Evolutionary conservation across 2,113 vertebrate species (phyloP).

Genomic region (Anser cygnoides): DNA sequence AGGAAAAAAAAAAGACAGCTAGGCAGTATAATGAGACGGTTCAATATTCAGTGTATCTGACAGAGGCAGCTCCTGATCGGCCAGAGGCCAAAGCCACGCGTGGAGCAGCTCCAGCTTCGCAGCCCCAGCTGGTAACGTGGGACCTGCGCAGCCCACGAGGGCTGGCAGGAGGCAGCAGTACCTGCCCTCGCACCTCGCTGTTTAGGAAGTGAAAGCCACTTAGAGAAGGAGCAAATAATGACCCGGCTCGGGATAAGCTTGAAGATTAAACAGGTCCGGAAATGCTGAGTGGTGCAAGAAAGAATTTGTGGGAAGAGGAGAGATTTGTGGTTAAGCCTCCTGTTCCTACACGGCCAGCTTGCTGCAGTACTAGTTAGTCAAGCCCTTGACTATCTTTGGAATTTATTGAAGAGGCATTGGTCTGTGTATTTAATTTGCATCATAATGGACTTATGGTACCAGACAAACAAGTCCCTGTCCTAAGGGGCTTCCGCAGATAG

Average conservation of each 20-base stretch:
- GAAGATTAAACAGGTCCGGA: constrained; percentile 14
- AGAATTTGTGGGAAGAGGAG: constrained; percentile 24
- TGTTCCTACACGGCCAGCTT: fast-evolving
- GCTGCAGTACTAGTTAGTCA: not conserved
- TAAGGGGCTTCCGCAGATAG: not conserved
- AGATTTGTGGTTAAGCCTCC: constrained; percentile 4
- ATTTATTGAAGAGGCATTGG: not conserved
- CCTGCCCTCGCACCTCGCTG: not conserved
- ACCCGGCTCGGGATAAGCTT: not conserved
- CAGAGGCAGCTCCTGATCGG: not conserved
- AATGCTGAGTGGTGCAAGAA: not conserved
- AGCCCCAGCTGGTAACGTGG: not conserved
- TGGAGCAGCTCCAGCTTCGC: not conserved
- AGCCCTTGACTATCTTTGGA: not conserved
- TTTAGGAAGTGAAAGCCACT: constrained; percentile 16
- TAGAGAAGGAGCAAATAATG: not conserved
- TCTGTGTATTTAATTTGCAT: not conserved
- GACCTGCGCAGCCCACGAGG: not conserved
- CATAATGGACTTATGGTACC: fast-evolving
- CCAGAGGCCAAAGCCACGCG: not conserved
- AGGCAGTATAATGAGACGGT: not conserved
- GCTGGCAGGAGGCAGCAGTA: not conserved
- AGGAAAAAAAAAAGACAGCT: not conserved
- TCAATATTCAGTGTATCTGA: not conserved
- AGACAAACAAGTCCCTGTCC: not conserved